phyloP scores from a whole-genome alignment of 2,797 vertebrate genomes.

The Mormyrops attenuatus region DNA sequence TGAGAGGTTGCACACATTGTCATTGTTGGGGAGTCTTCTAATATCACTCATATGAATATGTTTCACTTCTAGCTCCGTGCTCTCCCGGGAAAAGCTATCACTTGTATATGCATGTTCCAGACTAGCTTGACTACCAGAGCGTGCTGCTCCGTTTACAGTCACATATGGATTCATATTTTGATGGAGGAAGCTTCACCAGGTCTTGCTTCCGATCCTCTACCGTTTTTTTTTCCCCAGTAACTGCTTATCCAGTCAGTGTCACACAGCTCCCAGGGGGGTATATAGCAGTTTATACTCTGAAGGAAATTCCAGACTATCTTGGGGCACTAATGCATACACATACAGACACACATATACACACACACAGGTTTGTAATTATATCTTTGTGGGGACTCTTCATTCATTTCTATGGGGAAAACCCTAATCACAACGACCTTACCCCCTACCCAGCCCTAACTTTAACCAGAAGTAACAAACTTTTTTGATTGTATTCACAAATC shows the following conservation, averaged over 20 bases:
- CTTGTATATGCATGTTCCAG: constrained; percentile 49
- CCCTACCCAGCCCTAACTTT: not conserved
- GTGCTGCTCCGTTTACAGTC: constrained; percentile 47
- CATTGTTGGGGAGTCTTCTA: not conserved
- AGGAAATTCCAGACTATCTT: not conserved
- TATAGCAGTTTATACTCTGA: not conserved
- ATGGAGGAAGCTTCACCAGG: not conserved
- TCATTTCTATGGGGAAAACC: not conserved
- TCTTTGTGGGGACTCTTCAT: not conserved
- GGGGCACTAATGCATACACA: not conserved
- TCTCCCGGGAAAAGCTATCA: constrained; percentile 42
- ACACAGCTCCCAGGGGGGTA: not conserved
- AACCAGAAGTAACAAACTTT: not conserved
- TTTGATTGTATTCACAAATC: not conserved
- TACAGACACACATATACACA: not conserved
- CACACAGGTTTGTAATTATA: not conserved
- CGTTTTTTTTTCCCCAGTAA: not conserved
- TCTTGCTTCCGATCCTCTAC: not conserved
- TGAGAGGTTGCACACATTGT: not conserved
- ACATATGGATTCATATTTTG: not conserved
- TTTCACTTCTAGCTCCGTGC: constrained; percentile 34
- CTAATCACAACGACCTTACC: not conserved
- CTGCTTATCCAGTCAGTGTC: not conserved
- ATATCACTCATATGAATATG: too few relatives aligned
- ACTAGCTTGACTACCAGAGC: constrained; percentile 51